These are phyloP conservation scores for Lasioglossum leucozonium DNA, from an alignment of 2,888 invertebrate species.

Conservation along the genomic window DNA sequence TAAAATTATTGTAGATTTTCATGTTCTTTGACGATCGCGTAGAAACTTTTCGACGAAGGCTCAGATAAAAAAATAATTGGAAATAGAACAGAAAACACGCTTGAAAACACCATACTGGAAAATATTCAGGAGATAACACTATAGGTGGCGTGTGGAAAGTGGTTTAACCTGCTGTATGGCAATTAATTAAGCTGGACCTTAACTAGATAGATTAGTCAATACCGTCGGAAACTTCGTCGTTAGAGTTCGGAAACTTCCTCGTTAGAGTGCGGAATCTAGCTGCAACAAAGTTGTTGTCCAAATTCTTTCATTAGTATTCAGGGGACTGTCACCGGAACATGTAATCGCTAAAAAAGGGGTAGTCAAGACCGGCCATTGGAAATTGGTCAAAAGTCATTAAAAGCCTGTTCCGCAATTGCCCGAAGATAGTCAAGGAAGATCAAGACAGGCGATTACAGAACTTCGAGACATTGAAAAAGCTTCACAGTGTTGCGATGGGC, in stretches of 20 bases:
- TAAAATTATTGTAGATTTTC: too few relatives aligned
- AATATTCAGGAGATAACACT: neutral
- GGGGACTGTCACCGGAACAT: neutral
- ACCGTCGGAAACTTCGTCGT: neutral
- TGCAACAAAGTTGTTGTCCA: neutral
- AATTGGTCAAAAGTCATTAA: neutral
- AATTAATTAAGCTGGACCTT: neutral
- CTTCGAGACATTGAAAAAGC: neutral
- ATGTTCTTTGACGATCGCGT: too few relatives aligned
- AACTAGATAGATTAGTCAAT: neutral
- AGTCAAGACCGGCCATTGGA: neutral
- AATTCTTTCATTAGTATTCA: neutral
- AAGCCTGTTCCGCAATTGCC: neutral
- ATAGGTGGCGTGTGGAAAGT: neutral
- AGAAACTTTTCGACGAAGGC: too few relatives aligned
- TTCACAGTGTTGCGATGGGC: neutral
- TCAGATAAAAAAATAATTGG: neutral
- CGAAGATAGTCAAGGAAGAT: neutral
- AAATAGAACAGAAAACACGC: neutral
- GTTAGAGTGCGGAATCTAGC: neutral
- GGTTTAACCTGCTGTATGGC: rapidly evolving
- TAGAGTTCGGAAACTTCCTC: neutral
- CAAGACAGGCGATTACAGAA: neutral
- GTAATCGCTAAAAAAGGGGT: neutral
- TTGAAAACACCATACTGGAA: neutral